Base-by-base conservation (phyloP, 2,797 vertebrate genomes). In the Gymnothorax reevesii region DNA sequence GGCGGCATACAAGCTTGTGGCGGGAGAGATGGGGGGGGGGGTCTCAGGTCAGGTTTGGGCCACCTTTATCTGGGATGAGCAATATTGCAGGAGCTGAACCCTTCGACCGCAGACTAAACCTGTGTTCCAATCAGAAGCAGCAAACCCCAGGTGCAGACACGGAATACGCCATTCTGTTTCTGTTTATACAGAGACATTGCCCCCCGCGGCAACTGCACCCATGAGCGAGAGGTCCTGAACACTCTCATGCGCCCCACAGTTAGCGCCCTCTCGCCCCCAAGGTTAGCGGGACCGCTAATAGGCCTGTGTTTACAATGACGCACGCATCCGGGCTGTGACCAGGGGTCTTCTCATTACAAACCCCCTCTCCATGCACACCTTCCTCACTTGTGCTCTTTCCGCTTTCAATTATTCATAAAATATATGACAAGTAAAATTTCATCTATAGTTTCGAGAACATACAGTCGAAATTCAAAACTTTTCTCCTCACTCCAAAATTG, bases 361-460 rank as follows among this genome's bases (percentile, higher is more conserved):
- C 89, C 82, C 84, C 75, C 83, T 86, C 86, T 20, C 84, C 84
- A 86, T 42, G 82, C 83, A 77, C 86, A 89, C 87, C 57, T 9
- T 7, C 57, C 1, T 89, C 83, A 85, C n/a, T 12, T 25, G 20
- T 57, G 77, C 60, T 80, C 82, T 59, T 83, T 86, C 89, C 69
- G 88, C 92, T 94, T 95, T 96, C 91, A 96, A 95, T 95, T 94
- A 95, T 95, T 95, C 95, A 95, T 42, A 42, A 42, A 42, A 42
- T 42, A 42, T 42, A 42, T 42, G 2, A 42, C 33, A 42, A 42
- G 33, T 2, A 42, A 42, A 42, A 42, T 42, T 42, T 42, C 33
- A 42, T 1, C 33, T 42, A 1, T 22, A 92, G 90, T 93, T 95
- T 91, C 86, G 62, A 84, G 93, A 94, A 94, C 94, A 94, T 95